A percentile compares a stretch with the other conserved stretches of the same genome.
These are phyloP conservation scores for Leptonema lineaticorne DNA, from an alignment of 1,140 invertebrate species.

Conservation along the genomic window DNA sequence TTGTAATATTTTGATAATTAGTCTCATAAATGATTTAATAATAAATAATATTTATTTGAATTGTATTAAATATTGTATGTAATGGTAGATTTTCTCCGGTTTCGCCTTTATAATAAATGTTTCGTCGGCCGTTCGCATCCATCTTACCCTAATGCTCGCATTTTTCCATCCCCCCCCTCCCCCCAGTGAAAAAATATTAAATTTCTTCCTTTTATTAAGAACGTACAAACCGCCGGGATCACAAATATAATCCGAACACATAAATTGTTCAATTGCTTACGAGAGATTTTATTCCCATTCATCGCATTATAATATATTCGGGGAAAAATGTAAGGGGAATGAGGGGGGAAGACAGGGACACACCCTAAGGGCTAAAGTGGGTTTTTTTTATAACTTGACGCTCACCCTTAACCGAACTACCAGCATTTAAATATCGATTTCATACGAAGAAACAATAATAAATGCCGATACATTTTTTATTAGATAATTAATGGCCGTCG, in stretches of 20 bases:
- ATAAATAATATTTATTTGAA: no score
- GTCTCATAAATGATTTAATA: no score
- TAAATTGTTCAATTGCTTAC: slow-evolving; percentile 27
- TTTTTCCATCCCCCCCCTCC: slow-evolving; percentile 12
- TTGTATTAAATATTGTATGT: no score
- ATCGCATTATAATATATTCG: slow-evolving; percentile 11
- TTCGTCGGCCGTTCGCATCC: slow-evolving; percentile 1
- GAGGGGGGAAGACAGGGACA: not conserved
- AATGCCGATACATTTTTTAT: no score
- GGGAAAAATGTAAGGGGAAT: not conserved
- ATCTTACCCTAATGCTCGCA: slow-evolving; percentile 14
- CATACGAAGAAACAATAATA: not conserved
- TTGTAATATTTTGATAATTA: no score
- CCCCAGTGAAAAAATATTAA: slow-evolving; percentile 24
- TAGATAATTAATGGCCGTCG: no score
- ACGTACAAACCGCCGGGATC: slow-evolving; percentile 13
- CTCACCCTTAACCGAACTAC: not conserved
- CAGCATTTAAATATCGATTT: slow-evolving; percentile 25
- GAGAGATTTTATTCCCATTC: slow-evolving; percentile 18
- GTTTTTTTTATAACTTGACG: not conserved
- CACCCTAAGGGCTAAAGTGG: not conserved
- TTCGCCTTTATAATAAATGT: not conserved
- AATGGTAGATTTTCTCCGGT: not conserved
- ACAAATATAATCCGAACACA: slow-evolving; percentile 17
- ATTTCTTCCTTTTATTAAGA: slow-evolving; percentile 23